Base-by-base conservation (phyloP, 2,797 vertebrate species). In the Nasua narica region DNA sequence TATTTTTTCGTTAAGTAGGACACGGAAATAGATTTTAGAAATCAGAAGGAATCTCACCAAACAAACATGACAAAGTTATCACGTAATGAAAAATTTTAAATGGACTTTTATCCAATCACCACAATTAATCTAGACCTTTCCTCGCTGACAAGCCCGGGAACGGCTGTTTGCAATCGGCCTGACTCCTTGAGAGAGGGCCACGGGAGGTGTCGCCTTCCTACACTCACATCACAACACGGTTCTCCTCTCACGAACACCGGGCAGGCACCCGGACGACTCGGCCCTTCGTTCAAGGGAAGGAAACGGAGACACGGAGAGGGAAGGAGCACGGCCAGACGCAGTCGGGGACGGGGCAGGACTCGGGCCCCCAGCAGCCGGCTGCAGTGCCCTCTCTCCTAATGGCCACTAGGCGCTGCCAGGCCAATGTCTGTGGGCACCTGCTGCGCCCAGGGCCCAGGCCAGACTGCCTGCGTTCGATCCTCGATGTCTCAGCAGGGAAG, bases 361-460 rank as follows among this genome's bases (percentile, higher is more conserved):
- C 35, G 7, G 65, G 5, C 43, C 35, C 50, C 52, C 18, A 0
- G 46, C 32, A 15, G 58, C 48, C 3, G 0, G 56, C 29, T 13
- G 35, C 54, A 1, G 67, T 0, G 0, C 23, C 48, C 50, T 32
- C 0, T 1, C 58, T 54, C 29, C 25, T 40, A 12, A 3, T 2
- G 13, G 23, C 89, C 18, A 9, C 32, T 23, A 2, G 3, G 37
- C 29, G 14, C 37, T 7, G 13, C 35, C 76, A n/a, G 3, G 3
- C 15, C 18, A 3, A 16, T 18, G 29, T 81, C 4, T 46, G 6
- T 2, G 88, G 46, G 50, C 0, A 1, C 77, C 94, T 9, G 23
- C 9, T 29, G 14, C 5, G 4, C 67, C 74, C 27, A 12, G 48
- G 56, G 16, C 46, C 46, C 5, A 5, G 0, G 21, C 21, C 69